A percentile compares a stretch with the other conserved stretches of the same genome.
These are phyloP conservation scores for Drosophila lacteicornis DNA, from an alignment of 1,140 invertebrate species.

Conservation along the genomic window DNA sequence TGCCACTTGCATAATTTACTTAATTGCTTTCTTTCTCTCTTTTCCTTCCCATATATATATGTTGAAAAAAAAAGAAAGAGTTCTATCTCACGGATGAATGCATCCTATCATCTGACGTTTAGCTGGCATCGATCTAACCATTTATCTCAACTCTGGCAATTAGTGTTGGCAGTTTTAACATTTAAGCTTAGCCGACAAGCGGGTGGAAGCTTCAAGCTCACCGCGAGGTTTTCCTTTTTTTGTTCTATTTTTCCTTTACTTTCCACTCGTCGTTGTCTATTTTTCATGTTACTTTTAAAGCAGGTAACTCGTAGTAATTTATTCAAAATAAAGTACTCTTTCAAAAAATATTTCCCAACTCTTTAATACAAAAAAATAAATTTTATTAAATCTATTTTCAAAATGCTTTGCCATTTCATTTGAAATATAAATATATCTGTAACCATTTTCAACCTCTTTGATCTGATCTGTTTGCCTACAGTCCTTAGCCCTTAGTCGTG, in stretches of 20 bases:
- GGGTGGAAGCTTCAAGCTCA: slow-evolving; percentile 4
- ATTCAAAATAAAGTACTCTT: too few species aligned
- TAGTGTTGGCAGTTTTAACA: slow-evolving; percentile 16
- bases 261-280: not conserved
- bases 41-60: not conserved
- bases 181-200: slow-evolving; percentile 9
- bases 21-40: not conserved
- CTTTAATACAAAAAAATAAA: too few species aligned
- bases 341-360: too few species aligned
- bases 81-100: not conserved
- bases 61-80: not conserved
- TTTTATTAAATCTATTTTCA: too few species aligned
- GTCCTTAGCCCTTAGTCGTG: not conserved
- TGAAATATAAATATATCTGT: not conserved
- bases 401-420: too few species aligned
- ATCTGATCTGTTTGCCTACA: not conserved
- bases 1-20: not conserved
- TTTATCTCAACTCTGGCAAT: slow-evolving; percentile 22
- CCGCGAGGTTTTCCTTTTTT: not conserved
- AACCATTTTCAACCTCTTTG: not conserved
- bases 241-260: not conserved
- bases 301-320: too few species aligned
- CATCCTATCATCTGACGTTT: not conserved
- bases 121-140: slow-evolving; percentile 16
- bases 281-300: too few species aligned